Conservation (phyloP, 2,797 vertebrate genomes). For the Sebastes vulpes region DNA sequence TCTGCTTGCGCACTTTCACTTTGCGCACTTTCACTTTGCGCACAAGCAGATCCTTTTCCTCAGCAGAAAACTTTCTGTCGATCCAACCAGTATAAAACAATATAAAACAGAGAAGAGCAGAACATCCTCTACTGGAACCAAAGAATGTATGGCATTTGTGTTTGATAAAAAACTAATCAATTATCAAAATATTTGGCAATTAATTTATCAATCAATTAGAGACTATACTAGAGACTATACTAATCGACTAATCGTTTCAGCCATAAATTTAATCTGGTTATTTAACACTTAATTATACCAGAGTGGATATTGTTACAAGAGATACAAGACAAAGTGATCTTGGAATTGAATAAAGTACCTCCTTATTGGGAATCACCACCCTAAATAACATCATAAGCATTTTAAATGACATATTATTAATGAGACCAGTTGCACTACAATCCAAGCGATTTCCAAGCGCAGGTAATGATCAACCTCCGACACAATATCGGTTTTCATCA, state of each 20-base stretch:
- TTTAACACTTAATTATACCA: background rate
- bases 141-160: background rate
- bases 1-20: too few species aligned
- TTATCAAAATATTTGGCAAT: background rate
- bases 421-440: background rate
- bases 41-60: too few species aligned
- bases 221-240: too few species aligned
- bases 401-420: background rate
- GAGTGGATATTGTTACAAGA: background rate
- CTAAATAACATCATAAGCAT: background rate
- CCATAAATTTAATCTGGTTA: background rate
- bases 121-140: background rate
- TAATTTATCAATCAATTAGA: background rate
- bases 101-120: background rate
- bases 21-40: too few species aligned
- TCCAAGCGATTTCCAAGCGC: background rate
- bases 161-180: background rate
- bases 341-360: background rate
- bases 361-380: background rate
- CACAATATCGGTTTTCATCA: background rate
- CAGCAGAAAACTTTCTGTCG: background rate
- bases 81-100: background rate
- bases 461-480: background rate
- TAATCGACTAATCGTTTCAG: background rate
- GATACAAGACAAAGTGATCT: background rate